phyloP scores from a whole-genome alignment of 1,140 invertebrate genomes.

The Pinna nobilis region DNA sequence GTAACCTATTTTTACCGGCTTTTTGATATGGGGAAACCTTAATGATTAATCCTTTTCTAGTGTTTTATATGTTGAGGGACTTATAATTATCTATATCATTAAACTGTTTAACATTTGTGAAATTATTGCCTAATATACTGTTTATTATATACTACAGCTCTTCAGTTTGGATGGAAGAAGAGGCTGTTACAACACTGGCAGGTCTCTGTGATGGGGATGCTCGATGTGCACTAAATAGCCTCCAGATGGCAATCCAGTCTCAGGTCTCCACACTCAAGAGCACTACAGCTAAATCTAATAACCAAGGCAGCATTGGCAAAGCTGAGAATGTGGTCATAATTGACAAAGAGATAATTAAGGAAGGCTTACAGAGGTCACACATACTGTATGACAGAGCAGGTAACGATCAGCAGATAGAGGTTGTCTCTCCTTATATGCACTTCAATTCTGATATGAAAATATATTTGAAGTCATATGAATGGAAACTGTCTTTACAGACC shows the following conservation, averaged over 20 bases:
- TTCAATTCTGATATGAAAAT: too few relatives aligned
- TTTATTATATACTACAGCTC: not conserved
- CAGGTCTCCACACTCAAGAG: conserved; percentile 49
- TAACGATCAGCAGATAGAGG: conserved; percentile 27
- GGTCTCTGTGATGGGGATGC: conserved; percentile 89
- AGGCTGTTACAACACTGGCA: conserved; percentile 82
- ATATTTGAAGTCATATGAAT: too few relatives aligned
- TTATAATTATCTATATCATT: too few relatives aligned
- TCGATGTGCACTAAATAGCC: conserved; percentile 83
- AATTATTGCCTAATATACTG: not conserved
- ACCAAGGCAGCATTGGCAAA: too few relatives aligned
- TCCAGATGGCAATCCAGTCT: conserved; percentile 83
- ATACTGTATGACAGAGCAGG: conserved; percentile 85
- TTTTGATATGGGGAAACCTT: too few relatives aligned
- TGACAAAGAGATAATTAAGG: conserved; percentile 67
- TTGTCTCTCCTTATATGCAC: not conserved
- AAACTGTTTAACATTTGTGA: too few relatives aligned
- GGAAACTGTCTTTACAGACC: not conserved
- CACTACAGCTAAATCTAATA: not conserved
- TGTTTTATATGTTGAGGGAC: too few relatives aligned
- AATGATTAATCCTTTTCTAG: too few relatives aligned
- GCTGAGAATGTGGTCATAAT: conserved; percentile 49
- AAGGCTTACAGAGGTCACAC: conserved; percentile 80
- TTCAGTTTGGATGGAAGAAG: conserved; percentile 77
- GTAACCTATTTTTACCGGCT: too few relatives aligned